Evolutionary conservation across 2,888 invertebrate species (phyloP), one percentile per base, ranked within the genome.

Genomic region (Lepidocyrtoides sp.): DNA sequence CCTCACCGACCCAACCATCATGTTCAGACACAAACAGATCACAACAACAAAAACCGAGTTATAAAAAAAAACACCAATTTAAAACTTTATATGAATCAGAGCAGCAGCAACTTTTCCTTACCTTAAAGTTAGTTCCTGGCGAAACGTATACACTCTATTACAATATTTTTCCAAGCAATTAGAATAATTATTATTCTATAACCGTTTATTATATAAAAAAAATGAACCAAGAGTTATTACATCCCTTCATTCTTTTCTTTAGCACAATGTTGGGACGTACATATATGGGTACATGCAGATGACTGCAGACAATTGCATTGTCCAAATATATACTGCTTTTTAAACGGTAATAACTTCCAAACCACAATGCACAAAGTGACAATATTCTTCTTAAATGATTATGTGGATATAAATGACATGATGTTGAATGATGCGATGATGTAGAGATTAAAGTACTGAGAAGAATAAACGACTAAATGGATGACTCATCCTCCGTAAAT

Each of bases 91-190:
- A 66, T 29, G 63, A n/a, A 32, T 14, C 32, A 7, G 32, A 14
- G 26, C 14, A 54, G 54, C 54, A 14, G 54, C 26, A 4, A 60
- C 4, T 5, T 0, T 14, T 2, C 26, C 86, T 90, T 90, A 90
- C 90, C 90, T 90, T 66, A 90, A 60, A 90, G 69, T 90, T 90
- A 90, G 63, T 54, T 5, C 23, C 60, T 84, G 83, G 77, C 90
- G 75, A 60, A 54, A 90, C 90, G 90, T 84, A 90, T 17, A 90
- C 51, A 72, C 20, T n/a, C 41, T 69, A 69, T 69, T 57, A 10
- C 10, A 51, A 51, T 10, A 26, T 23, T 57, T 26, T 57, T 8
- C 23, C 8, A 23, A 23, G 57, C 57, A 57, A 57, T 57, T 57
- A 23, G 8, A 1, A 10, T n/a, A 2, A 20, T 57, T 23, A 8